Evolutionary conservation across 2,797 vertebrate genomes (phyloP).

Genomic region (Manis javanica): DNA sequence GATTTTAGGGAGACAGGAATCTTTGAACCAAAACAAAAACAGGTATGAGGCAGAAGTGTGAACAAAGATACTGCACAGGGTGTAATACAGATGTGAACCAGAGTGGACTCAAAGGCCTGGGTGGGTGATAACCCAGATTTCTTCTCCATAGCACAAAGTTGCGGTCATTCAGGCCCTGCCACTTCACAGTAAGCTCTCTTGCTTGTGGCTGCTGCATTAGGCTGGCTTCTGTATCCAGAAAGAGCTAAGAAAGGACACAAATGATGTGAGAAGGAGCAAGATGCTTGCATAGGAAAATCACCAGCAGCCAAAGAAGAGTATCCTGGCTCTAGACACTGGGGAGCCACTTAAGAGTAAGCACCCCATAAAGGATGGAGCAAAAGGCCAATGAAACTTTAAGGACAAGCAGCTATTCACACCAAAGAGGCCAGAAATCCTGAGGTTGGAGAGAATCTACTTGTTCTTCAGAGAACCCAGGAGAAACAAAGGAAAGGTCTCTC

Average conservation of each 20-base stretch:
- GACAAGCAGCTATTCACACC: not conserved
- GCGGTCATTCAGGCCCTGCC: conserved; percentile 35
- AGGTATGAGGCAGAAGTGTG: not conserved
- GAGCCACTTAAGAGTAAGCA: not conserved
- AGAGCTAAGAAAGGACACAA: not conserved
- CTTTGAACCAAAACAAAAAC: not conserved
- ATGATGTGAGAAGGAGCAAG: not conserved
- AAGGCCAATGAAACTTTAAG: not conserved
- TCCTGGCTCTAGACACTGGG: not conserved
- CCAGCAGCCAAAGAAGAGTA: not conserved
- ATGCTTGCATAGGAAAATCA: not conserved
- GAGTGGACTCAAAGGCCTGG: not conserved
- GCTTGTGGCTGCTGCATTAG: conserved; percentile 59
- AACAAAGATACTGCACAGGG: not conserved
- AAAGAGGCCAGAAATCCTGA: not conserved
- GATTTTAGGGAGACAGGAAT: not conserved
- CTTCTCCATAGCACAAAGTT: conserved; percentile 30
- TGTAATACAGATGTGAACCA: not conserved
- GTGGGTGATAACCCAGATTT: conserved; percentile 9
- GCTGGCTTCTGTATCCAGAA: conserved; percentile 35
- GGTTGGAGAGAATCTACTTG: not conserved
- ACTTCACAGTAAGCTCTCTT: conserved; percentile 34
- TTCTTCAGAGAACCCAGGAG: not conserved
- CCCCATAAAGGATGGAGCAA: not conserved
- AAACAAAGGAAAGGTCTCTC: not conserved